Evolutionary conservation across 2,888 invertebrate genomes (phyloP), one percentile per base, ranked within the genome.

Genomic region (Plebejus anna): DNA sequence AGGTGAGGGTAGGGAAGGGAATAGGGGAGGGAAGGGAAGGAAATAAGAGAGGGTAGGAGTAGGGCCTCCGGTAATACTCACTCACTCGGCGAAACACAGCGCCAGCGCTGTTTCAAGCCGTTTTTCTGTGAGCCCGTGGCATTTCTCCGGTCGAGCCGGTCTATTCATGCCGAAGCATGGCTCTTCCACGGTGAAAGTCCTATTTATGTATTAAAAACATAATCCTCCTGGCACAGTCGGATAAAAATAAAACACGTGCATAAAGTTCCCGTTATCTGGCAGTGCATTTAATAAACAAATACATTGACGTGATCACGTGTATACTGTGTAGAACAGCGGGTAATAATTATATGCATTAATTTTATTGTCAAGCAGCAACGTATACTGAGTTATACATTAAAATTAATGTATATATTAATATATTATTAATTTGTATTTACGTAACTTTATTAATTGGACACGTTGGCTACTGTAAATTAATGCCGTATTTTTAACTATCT

Each of bases 261-360:
- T 72, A 72, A 72, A 72, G 13, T 47, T 13, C 42, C 72, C 72
- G 72, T 72, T 72, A 72, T 72, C 72, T 47, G 72, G 47, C 72
- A 51, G 22, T 72, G 47, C 72, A 72, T 72, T 72, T 72, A 72
- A 47, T 72, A 72, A 42, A 72, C 72, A 72, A 28, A 72, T 72
- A 22, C 72, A 47, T 72, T 22, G 72, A 47, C 72, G 11, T 72
- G 47, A 55, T 22, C 22, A 76, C 32, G 42, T 51, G 42, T 55
- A 36, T 36, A 76, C 28, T 22, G 2, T 71, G 72, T 70, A 38
- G n/a, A 76, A 70, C 70, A 76, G 70, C 76, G 76, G 76, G 76
- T 71, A 51, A 55, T 76, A 76, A 76, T 76, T 76, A 76, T 57
- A 76, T 71, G 51, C 76, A 76, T 71, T 38, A 55, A 76, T 76